Conservation (phyloP, 2,113 vertebrate species). For the Petrocephalus zakoni region DNA sequence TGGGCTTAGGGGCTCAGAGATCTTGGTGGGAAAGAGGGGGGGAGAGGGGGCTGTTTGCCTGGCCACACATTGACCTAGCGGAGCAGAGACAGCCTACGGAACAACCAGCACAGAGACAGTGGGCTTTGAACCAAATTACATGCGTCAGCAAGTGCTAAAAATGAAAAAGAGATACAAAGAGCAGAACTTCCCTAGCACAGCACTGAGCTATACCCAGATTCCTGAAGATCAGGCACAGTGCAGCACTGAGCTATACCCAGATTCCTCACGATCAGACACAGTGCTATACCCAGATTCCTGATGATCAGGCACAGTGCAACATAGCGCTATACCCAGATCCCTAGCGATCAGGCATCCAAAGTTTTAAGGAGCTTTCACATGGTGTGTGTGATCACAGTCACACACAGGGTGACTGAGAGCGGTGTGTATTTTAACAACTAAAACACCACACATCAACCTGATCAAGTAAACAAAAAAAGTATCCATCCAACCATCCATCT, state of each 20-base stretch:
- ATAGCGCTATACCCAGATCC: not conserved
- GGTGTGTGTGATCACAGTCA: no score
- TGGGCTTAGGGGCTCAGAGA: not conserved
- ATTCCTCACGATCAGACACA: not conserved
- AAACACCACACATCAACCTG: not conserved
- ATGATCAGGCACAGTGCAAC: not conserved
- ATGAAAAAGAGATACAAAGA: not conserved
- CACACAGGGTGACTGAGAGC: no score
- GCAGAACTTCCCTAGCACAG: not conserved
- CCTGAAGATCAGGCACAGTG: not conserved
- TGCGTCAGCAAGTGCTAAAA: not conserved
- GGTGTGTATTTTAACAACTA: no score
- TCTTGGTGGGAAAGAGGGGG: conserved; percentile 21
- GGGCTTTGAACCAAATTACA: not conserved
- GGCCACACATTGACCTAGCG: conserved; percentile 5
- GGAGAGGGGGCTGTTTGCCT: conserved; percentile 12
- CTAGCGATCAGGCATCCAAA: no score
- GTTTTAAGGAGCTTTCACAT: no score
- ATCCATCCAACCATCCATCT: not conserved
- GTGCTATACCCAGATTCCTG: not conserved
- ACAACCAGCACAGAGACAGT: not conserved
- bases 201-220: not conserved
- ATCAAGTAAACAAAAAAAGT: not conserved
- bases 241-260: not conserved
- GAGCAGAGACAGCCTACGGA: not conserved